These are phyloP conservation scores for Tachystola acroxantha DNA, from an alignment of 2,888 invertebrate genomes.

Conservation along the genomic window DNA sequence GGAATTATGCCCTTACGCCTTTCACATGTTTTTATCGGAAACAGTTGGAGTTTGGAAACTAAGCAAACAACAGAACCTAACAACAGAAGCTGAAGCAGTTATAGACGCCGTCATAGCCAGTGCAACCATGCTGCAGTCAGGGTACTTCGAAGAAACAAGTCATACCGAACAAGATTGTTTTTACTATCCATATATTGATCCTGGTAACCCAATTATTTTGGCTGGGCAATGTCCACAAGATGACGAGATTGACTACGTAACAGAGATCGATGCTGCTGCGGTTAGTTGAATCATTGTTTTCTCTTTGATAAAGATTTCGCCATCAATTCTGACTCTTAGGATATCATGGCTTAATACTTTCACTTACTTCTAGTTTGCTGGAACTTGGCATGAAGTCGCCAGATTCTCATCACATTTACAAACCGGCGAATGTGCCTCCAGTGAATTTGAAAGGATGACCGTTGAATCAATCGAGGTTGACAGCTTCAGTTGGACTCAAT, in stretches of 20 bases:
- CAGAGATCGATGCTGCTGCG: slow-evolving; percentile 30
- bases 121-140: slow-evolving; percentile 40
- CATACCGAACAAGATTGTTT: slow-evolving; percentile 52
- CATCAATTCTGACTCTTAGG: too few relatives aligned
- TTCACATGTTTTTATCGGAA: too few relatives aligned
- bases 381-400: slow-evolving; percentile 54
- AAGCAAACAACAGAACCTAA: slow-evolving; percentile 38
- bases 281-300: slow-evolving; percentile 36
- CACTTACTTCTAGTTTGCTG: slow-evolving; percentile 54
- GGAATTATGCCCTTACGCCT: too few relatives aligned
- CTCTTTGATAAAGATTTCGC: too few relatives aligned
- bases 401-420: slow-evolving; percentile 56
- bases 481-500: slow-evolving; percentile 29
- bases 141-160: slow-evolving; percentile 37
- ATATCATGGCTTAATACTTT: too few relatives aligned
- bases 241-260: slow-evolving; percentile 27
- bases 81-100: slow-evolving; percentile 18
- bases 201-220: slow-evolving; percentile 45
- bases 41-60: slow-evolving; percentile 48
- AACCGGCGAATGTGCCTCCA: slow-evolving; percentile 44
- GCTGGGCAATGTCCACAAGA: slow-evolving; percentile 42
- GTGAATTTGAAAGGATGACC: slow-evolving; percentile 20
- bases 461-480: too few relatives aligned
- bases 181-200: slow-evolving; percentile 56
- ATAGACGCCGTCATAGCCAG: slow-evolving; percentile 34